Evolutionary conservation across 2,113 vertebrate genomes (phyloP).

Genomic region (Myiopsitta monachus): DNA sequence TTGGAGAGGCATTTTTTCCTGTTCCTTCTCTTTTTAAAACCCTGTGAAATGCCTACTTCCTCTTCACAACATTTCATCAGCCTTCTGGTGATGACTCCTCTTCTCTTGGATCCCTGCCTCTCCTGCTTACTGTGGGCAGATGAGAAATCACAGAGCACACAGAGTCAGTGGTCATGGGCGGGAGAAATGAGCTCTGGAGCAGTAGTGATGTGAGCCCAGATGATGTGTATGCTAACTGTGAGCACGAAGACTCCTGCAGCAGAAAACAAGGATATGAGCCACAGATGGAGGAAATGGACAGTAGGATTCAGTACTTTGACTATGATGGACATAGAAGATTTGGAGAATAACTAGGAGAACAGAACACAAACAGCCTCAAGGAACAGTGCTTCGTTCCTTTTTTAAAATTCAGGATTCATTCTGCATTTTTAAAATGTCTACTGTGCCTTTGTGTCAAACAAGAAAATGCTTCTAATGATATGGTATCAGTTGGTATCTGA

Average conservation of each 20-base stretch:
- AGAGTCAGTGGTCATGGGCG: background rate
- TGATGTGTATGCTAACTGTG: background rate
- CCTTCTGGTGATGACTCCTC: slow-evolving; percentile 22
- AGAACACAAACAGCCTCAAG: background rate
- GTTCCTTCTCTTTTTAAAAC: background rate
- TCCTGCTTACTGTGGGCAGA: background rate
- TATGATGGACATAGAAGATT: background rate
- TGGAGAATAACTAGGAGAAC: background rate
- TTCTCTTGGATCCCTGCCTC: slow-evolving; percentile 40
- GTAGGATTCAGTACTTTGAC: background rate
- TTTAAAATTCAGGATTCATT: background rate
- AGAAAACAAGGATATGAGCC: background rate
- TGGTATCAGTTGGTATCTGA: background rate
- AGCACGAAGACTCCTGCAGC: background rate
- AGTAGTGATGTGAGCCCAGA: background rate
- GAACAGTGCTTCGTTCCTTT: background rate
- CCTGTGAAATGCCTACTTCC: slow-evolving; percentile 12
- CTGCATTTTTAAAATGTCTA: background rate
- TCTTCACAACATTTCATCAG: background rate
- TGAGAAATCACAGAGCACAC: background rate
- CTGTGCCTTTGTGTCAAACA: background rate
- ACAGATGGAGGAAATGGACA: background rate
- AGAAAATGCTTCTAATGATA: background rate
- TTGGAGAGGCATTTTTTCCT: background rate
- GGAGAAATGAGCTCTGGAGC: background rate